These are phyloP conservation scores for Periophthalmus modestus DNA, from an alignment of 2,113 vertebrate genomes.

Conservation along the genomic window DNA sequence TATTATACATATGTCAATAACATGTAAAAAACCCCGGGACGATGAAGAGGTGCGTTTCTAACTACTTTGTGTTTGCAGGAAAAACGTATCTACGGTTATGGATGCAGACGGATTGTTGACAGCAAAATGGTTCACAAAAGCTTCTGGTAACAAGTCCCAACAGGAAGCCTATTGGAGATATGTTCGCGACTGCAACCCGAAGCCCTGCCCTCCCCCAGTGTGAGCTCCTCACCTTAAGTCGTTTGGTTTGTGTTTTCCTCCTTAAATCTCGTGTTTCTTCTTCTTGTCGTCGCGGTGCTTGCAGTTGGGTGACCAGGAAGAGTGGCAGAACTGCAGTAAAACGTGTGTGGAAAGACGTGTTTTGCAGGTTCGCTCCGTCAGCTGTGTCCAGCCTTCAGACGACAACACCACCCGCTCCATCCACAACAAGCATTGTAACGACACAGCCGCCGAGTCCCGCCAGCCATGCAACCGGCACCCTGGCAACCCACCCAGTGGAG, in stretches of 20 bases:
- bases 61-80: conserved; percentile 70
- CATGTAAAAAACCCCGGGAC: not conserved
- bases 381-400: conserved; percentile 85
- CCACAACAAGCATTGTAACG: conserved; percentile 92
- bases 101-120: conserved; percentile 89
- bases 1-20: not conserved
- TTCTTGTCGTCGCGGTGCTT: conserved; percentile 4
- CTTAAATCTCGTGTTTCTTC: conserved; percentile 4
- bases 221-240: conserved; percentile 58
- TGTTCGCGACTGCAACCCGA: conserved; percentile 87
- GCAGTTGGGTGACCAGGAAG: conserved; percentile 91
- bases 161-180: conserved; percentile 86
- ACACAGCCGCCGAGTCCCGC: conserved; percentile 87
- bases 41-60: not conserved
- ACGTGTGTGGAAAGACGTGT: conserved; percentile 88
- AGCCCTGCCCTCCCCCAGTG: conserved; percentile 94
- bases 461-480: conserved; percentile 88
- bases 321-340: conserved; percentile 94
- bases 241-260: not conserved
- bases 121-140: conserved; percentile 91
- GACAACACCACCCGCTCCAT: conserved; percentile 88
- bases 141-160: conserved; percentile 86
- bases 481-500: conserved; percentile 92
- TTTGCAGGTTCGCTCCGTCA: conserved; percentile 85
- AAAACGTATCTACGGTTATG: conserved; percentile 90